These are phyloP conservation scores for Periphyllus acericola DNA, from an alignment of 2,888 invertebrate genomes.

Conservation along the genomic window DNA sequence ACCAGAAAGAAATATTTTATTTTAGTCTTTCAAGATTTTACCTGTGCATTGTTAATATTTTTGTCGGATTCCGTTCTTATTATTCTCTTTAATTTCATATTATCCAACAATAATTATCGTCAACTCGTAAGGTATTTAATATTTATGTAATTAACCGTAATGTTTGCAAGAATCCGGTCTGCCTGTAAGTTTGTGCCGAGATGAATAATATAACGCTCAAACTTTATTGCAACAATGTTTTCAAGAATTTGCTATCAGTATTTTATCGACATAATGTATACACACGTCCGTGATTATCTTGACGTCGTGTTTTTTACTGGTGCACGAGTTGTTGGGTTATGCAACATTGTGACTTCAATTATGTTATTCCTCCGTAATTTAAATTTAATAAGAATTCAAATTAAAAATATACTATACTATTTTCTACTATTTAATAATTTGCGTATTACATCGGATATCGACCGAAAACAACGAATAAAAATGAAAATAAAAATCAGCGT, in stretches of 20 bases:
- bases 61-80: neutral
- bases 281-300: constrained; percentile 1
- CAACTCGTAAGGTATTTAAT: neutral
- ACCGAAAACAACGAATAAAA: neutral
- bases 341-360: constrained; percentile 25
- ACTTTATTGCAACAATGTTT: neutral
- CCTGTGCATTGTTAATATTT: neutral
- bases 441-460: neutral
- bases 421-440: neutral
- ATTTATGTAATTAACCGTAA: neutral
- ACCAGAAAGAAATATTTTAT: neutral
- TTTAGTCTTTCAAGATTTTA: neutral
- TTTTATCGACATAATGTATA: neutral
- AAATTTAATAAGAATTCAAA: neutral
- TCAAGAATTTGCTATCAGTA: neutral
- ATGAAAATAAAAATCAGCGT: neutral
- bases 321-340: constrained; percentile 16
- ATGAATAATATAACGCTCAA: neutral
- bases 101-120: neutral
- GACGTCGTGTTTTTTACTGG: constrained; percentile 1
- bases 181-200: neutral
- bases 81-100: neutral
- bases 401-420: neutral
- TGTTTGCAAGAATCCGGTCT: neutral
- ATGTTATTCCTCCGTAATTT: neutral